Base-by-base conservation (phyloP, 2,888 invertebrate genomes). In the Apocheima hispidaria region DNA sequence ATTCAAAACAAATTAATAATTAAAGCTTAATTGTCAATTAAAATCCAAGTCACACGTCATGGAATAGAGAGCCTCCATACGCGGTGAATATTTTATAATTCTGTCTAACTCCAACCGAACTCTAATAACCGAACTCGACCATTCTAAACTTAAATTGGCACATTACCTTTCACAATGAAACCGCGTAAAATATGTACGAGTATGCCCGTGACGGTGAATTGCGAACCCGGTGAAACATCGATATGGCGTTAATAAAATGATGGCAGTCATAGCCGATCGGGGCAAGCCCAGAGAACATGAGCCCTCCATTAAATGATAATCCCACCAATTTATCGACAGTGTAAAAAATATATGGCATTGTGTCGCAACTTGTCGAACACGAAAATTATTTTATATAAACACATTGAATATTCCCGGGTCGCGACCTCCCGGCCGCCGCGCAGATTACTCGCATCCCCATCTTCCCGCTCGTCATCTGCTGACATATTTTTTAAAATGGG, bases 231-330 rank as follows among this genome's bases (percentile, higher is more conserved):
- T 81, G 74, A 78, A 82, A 81, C 82, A 81, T 83, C 80, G 82
- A 87, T 90, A 86, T 84, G 83, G 82, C 82, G 85, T 87, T 91
- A 92, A 90, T 92, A 90, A 91, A 92, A 90, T 91, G 89, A 90
- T 79, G 89, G 84, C 90, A 90, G 85, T 91, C 87, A 87, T 88
- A 90, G 87, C 86, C 86, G 85, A 89, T 85, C 83, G 83, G 86
- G 87, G 89, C 90, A 87, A 87, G 87, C 85, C 88, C 86, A 81
- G 79, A 86, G 84, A 88, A 92, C 91, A 92, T 88, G 92, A 92
- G 90, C 92, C 92, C 90, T 90, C 90, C 92, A 92, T 92, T 92
- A 92, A 91, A 91, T 90, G 90, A 91, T 92, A 92, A 92, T 92
- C 92, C 92, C 79, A 78, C 87, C 92, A 91, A 92, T 92, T 90